Conservation (phyloP, 1,140 invertebrate species). For the Caenorhabditis brenneri region DNA sequence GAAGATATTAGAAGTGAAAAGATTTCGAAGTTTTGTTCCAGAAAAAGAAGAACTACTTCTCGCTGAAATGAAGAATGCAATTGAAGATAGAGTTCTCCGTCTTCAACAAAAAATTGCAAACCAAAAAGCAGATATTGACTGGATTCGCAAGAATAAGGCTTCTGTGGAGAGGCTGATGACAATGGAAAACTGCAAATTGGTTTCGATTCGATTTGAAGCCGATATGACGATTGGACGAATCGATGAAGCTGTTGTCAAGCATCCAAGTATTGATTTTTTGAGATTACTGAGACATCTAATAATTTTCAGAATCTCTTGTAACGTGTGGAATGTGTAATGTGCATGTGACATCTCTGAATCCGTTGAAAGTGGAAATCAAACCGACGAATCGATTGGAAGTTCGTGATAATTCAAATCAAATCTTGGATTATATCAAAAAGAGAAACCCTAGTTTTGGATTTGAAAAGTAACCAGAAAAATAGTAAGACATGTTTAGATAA, state of each 20-base stretch:
- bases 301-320: background rate
- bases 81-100: background rate
- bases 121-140: background rate
- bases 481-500: background rate
- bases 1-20: background rate
- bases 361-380: background rate
- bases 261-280: slow-evolving; percentile 8
- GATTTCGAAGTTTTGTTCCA: background rate
- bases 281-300: too few species aligned
- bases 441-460: background rate
- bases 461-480: background rate
- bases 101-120: background rate
- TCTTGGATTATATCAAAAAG: background rate
- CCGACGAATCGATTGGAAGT: background rate
- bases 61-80: background rate
- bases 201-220: background rate
- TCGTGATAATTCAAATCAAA: background rate
- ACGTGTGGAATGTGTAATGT: background rate
- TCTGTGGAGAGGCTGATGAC: background rate
- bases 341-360: background rate
- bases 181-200: background rate
- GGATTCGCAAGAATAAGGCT: background rate
- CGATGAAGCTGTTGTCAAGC: background rate
- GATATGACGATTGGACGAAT: background rate
- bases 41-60: background rate